These are phyloP conservation scores for Gymnocephalus cernua DNA, from an alignment of 2,113 vertebrate species.

Conservation along the genomic window DNA sequence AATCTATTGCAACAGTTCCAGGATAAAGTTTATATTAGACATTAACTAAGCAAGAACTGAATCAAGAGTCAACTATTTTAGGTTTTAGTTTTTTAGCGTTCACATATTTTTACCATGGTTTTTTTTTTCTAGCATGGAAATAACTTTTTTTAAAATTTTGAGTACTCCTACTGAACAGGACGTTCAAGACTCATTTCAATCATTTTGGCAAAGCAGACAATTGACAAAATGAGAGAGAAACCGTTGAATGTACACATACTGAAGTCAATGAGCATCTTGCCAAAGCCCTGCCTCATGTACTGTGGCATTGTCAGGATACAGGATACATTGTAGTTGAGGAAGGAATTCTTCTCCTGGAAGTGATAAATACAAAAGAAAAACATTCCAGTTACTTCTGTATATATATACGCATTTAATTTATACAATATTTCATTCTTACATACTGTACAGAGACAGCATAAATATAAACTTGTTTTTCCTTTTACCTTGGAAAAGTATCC, in stretches of 20 bases:
- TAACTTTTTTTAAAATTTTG: neutral
- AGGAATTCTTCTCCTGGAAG: constrained; percentile 97
- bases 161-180: neutral
- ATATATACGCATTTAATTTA: neutral
- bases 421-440: neutral
- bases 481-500: constrained; percentile 98
- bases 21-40: neutral
- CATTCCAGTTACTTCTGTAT: neutral
- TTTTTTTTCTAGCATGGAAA: neutral
- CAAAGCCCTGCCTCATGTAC: constrained; percentile 98
- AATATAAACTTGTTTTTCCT: neutral
- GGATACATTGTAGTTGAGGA: constrained; percentile 99
- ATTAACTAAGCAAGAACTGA: neutral
- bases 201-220: neutral
- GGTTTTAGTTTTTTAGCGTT: too few species aligned
- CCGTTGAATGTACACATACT: constrained; percentile 85
- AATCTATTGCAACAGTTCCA: neutral
- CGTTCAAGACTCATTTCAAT: neutral
- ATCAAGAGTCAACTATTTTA: neutral
- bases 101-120: neutral
- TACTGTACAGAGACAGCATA: neutral
- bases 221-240: neutral
- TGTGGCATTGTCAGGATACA: constrained; percentile 99
- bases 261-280: constrained; percentile 99
- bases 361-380: neutral